These are phyloP conservation scores for Macrostomum cliftonense DNA, from an alignment of 2,888 invertebrate genomes.

Conservation along the genomic window DNA sequence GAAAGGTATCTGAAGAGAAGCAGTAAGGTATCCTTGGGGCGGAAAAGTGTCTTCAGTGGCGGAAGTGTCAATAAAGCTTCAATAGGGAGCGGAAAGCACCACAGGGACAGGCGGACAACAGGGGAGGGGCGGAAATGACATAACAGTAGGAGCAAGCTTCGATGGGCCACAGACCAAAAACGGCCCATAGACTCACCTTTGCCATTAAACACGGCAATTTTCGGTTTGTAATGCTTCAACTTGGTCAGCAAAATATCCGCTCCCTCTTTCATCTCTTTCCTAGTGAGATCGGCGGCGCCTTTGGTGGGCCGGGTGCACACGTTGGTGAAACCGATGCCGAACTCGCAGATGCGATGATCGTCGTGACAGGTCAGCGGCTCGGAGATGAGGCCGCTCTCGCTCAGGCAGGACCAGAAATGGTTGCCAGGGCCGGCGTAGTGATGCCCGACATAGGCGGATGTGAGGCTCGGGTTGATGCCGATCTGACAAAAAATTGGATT, in stretches of 20 bases:
- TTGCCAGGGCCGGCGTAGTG: conserved; percentile 96
- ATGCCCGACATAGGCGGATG: conserved; percentile 90
- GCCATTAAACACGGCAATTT: conserved; percentile 93
- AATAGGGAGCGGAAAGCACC: no score
- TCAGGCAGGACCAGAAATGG: conserved; percentile 58
- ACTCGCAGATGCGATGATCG: conserved; percentile 72
- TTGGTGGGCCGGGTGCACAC: conserved; percentile 86
- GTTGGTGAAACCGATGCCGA: conserved; percentile 92
- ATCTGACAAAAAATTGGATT: conserved; percentile 48
- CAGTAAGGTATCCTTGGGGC: no score
- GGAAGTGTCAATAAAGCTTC: no score
- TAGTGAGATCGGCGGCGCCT: conserved; percentile 77
- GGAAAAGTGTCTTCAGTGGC: no score
- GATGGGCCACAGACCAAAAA: no score
- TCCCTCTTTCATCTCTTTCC: conserved; percentile 42
- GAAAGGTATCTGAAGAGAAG: no score
- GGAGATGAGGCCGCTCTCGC: conserved; percentile 54
- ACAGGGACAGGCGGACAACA: no score
- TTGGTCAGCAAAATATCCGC: conserved; percentile 70
- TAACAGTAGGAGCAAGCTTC: no score
- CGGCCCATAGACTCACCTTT: conserved; percentile 50
- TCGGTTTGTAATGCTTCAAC: conserved; percentile 72
- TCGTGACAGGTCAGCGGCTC: conserved; percentile 90
- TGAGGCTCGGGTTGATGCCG: conserved; percentile 88
- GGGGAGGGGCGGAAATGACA: no score